Evolutionary conservation across 2,113 vertebrate species (phyloP).

Genomic region (Rhinogobius similis): DNA sequence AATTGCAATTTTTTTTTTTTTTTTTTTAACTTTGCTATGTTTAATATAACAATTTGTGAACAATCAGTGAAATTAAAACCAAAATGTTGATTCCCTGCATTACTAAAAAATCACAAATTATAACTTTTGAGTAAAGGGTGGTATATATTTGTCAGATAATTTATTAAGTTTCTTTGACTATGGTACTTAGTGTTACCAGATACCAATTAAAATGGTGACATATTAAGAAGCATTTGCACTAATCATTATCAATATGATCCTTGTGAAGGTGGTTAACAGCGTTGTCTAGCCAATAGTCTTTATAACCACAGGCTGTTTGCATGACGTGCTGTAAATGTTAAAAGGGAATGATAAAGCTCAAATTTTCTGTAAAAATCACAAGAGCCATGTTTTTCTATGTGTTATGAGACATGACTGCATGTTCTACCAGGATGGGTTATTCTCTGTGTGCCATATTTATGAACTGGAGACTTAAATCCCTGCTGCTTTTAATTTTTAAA

Average conservation of each 20-base stretch:
- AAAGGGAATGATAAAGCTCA: background rate
- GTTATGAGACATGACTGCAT: background rate
- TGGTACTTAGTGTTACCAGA: background rate
- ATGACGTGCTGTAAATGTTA: background rate
- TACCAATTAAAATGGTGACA: background rate
- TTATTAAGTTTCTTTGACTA: background rate
- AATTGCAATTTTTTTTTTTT: too few species aligned
- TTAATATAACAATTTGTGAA: too few species aligned
- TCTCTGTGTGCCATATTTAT: constrained; percentile 2
- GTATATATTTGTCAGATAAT: background rate
- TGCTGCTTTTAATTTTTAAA: constrained; percentile 7
- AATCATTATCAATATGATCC: background rate
- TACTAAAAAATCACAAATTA: too few species aligned
- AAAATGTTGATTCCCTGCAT: too few species aligned
- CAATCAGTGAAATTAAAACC: too few species aligned
- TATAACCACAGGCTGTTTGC: background rate
- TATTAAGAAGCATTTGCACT: background rate
- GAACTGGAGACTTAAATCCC: constrained; percentile 8
- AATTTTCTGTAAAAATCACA: background rate
- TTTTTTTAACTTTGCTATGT: too few species aligned
- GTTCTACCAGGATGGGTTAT: constrained; percentile 1
- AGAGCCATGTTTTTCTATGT: background rate
- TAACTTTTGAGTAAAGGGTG: too few species aligned
- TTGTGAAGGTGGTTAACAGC: background rate
- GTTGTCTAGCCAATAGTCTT: background rate